Evolutionary conservation across 1,140 invertebrate species (phyloP).

Genomic region (Lineus longissimus): DNA sequence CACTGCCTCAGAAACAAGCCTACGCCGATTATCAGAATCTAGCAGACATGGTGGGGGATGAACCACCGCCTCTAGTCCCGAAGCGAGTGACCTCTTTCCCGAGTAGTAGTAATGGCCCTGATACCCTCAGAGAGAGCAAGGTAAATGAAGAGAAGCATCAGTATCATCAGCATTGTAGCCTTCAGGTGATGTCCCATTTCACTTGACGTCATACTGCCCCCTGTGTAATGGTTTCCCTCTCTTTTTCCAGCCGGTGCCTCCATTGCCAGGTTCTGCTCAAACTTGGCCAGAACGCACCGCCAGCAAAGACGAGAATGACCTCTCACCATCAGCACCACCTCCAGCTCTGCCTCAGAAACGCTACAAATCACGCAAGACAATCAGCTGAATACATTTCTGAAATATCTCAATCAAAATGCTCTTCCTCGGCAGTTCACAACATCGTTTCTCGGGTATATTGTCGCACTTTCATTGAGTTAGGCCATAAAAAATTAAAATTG

Average conservation of each 20-base stretch:
- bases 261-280: neutral
- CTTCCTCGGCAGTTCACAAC: too few relatives aligned
- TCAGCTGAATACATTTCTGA: too few relatives aligned
- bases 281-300: too few relatives aligned
- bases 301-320: too few relatives aligned
- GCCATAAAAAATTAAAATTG: too few relatives aligned
- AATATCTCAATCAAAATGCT: too few relatives aligned
- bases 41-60: constrained; percentile 27
- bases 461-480: too few relatives aligned
- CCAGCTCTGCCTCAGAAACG: constrained; percentile 3
- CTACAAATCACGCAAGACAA: neutral
- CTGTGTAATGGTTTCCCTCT: neutral
- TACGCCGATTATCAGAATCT: constrained; percentile 64
- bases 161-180: too few relatives aligned
- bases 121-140: neutral
- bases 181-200: neutral
- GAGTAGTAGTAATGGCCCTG: too few relatives aligned
- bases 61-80: neutral
- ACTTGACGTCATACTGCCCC: neutral
- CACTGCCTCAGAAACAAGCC: constrained; percentile 64
- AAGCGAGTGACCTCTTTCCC: neutral
- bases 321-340: neutral
- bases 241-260: constrained; percentile 2
- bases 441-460: too few relatives aligned
- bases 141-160: neutral